Evolutionary conservation across 2,113 vertebrate genomes (phyloP), one percentile per base, ranked within the genome.

Genomic region (Pterocles gutturalis): DNA sequence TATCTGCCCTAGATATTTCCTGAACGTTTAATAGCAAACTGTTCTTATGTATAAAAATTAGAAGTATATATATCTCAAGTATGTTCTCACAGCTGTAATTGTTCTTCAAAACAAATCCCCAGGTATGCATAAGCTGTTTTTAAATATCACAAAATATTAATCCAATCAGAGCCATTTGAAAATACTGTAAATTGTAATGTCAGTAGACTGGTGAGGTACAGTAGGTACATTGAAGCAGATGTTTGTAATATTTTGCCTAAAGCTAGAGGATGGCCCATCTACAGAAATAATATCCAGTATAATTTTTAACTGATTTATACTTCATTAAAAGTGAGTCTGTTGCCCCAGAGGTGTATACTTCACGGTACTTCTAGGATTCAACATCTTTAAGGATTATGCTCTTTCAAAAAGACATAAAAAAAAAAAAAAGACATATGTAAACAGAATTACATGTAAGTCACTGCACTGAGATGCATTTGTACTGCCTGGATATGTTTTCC

Each of bases 301-400:
- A 95, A 93, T 96, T 97, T 96, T 95, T 75, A 95, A 75, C 22
- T 86, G 89, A 97, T 97, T 98, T 96, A 78, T 87, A 81, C 80
- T 95, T 97, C 51, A 96, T 98, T 97, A 91, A 89, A 96, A 93
- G 10, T 69, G 96, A 96, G 45, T 78, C 28, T 54, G 16, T 95
- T 96, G 87, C 84, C 66, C 55, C 60, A 86, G 93, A 97, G 90
- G 92, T 55, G 29, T 57, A 26, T 83, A 78, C 65, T 84, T 97
- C 71, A 80, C 38, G 60, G 46, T 72, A 83, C 36, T 97, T 95
- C 80, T 76, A 93, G 67, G 95, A 95, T 90, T 82, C 95, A 96
- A 84, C 46, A 85, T 89, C 75, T 96, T 87, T 94, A 87, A 95
- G 89, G 36, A 91, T 77, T 85, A 69, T 51, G 9, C 20, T 89